These are phyloP conservation scores for Sinonovacula constricta DNA, from an alignment of 1,140 invertebrate species.

Conservation along the genomic window DNA sequence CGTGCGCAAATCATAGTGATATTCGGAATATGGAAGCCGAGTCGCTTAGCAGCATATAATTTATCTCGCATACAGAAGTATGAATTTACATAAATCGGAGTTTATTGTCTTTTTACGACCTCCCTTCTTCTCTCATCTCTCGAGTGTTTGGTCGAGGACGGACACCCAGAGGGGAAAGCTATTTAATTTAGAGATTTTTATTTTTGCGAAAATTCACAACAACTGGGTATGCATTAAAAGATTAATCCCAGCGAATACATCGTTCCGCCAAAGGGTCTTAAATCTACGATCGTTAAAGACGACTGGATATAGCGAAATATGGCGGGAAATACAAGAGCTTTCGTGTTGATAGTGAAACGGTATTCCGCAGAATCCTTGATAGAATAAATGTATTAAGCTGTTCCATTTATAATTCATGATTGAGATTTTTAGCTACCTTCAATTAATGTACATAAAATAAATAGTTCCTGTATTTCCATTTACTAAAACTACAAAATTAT, in stretches of 20 bases:
- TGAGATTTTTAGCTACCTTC: too few relatives aligned
- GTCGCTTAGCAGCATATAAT: constrained; percentile 49
- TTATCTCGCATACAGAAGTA: constrained; percentile 44
- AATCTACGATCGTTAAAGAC: constrained; percentile 34
- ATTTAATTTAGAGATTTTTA: constrained; percentile 47
- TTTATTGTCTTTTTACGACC: constrained; percentile 50
- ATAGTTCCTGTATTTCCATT: too few relatives aligned
- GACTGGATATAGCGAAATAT: neutral
- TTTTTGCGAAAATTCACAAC: constrained; percentile 32
- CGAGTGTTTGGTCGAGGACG: constrained; percentile 1
- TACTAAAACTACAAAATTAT: too few relatives aligned
- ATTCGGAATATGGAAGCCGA: constrained; percentile 33
- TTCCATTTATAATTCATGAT: too few relatives aligned
- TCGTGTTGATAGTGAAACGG: too few relatives aligned
- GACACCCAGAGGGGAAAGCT: constrained; percentile 48
- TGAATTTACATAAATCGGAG: constrained; percentile 53
- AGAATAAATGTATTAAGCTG: too few relatives aligned
- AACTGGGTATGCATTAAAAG: constrained; percentile 39
- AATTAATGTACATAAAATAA: too few relatives aligned
- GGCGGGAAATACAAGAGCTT: constrained; percentile 39
- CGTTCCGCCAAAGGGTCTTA: constrained; percentile 24
- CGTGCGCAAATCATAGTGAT: constrained; percentile 49
- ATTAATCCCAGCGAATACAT: constrained; percentile 28
- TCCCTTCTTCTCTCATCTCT: constrained; percentile 32
- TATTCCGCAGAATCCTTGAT: too few relatives aligned